These are phyloP conservation scores for Erynnis tages DNA, from an alignment of 2,888 invertebrate species.

Conservation along the genomic window DNA sequence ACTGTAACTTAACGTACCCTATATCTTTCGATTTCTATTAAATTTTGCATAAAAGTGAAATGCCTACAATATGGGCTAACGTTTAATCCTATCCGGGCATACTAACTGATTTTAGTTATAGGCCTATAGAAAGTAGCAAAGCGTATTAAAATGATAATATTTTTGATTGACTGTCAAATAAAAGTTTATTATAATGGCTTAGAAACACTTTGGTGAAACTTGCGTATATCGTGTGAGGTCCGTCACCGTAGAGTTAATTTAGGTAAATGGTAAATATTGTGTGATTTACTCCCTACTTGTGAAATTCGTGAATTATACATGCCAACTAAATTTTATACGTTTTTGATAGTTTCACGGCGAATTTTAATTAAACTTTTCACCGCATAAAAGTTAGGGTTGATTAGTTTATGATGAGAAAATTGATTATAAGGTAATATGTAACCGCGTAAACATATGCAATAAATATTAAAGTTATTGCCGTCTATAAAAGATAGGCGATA, in stretches of 20 bases:
- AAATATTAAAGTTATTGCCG: slow-evolving; percentile 6
- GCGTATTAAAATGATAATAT: slow-evolving; percentile 32
- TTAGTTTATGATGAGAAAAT: slow-evolving; percentile 19
- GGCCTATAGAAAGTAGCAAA: slow-evolving; percentile 7
- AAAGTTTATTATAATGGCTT: slow-evolving; percentile 27
- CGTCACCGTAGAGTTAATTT: slow-evolving; percentile 6
- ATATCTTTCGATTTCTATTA: too few species aligned
- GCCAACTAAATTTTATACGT: slow-evolving; percentile 4
- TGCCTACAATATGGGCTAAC: too few species aligned
- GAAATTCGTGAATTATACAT: slow-evolving; percentile 7
- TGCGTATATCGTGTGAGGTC: slow-evolving; percentile 2
- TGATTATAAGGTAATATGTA: slow-evolving; percentile 16
- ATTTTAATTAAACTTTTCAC: slow-evolving; percentile 12
- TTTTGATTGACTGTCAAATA: slow-evolving; percentile 38
- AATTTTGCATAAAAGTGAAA: too few species aligned
- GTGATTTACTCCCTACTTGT: slow-evolving; percentile 6
- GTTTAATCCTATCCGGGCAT: too few species aligned
- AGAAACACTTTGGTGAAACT: slow-evolving; percentile 13
- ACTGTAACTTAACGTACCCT: too few species aligned
- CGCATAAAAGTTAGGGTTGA: slow-evolving; percentile 7
- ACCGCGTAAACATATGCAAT: slow-evolving; percentile 12
- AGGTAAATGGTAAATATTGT: slow-evolving; percentile 1
- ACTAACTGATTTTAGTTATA: background rate
- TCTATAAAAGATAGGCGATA: background rate
- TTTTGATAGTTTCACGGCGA: slow-evolving; percentile 10